phyloP scores from a whole-genome alignment of 2,797 vertebrate genomes.

The Melanotaenia nigrans region DNA sequence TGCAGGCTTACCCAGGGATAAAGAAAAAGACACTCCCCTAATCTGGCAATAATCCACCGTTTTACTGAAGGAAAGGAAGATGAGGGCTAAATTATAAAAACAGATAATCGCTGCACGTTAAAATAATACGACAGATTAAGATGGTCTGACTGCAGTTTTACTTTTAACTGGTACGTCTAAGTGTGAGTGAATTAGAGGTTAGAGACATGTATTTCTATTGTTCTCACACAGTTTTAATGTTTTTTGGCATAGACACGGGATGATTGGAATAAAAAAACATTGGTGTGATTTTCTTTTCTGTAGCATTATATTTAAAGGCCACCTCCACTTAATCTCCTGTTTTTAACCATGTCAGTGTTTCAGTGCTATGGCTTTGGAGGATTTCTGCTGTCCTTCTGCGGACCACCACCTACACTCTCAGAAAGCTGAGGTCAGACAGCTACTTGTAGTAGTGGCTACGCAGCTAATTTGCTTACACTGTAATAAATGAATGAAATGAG shows the following conservation, averaged over 20 bases:
- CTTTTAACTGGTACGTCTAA: constrained; percentile 30
- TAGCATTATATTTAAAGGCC: neutral
- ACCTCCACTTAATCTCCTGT: neutral
- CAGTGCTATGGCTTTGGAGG: neutral
- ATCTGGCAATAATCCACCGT: constrained; percentile 86
- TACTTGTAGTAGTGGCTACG: neutral
- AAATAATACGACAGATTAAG: constrained; percentile 48
- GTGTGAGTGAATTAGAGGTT: constrained; percentile 22
- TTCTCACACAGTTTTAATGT: constrained; percentile 7
- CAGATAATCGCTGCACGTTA: constrained; percentile 64
- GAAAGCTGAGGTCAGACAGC: neutral
- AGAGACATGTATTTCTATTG: constrained; percentile 18
- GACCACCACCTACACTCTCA: neutral
- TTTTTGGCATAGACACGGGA: neutral
- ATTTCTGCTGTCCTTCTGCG: neutral
- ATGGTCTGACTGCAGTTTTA: constrained; percentile 34
- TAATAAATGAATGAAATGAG: neutral
- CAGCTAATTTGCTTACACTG: neutral
- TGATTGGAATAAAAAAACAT: neutral
- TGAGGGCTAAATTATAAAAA: constrained; percentile 76
- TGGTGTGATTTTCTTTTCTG: too few relatives aligned
- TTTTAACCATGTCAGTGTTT: neutral
- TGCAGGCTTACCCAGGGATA: constrained; percentile 81
- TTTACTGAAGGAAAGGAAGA: constrained; percentile 76
- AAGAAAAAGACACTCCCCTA: constrained; percentile 84